A percentile compares a stretch with the other conserved stretches of the same genome.
Conservation (phyloP, 2,888 invertebrate genomes). For the Endomychus coccineus region DNA sequence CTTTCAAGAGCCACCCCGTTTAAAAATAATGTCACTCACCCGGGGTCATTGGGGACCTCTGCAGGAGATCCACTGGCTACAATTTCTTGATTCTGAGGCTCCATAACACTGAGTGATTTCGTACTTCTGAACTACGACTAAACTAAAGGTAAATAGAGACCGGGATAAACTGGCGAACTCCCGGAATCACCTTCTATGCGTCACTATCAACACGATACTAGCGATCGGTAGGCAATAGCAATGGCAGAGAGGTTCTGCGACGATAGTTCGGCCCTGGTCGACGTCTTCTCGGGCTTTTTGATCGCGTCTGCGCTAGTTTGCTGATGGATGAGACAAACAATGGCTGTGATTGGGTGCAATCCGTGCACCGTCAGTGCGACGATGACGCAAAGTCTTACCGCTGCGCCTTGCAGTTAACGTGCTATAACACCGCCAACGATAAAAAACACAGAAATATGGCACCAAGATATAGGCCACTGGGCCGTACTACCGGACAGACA, state of each 20-base stretch:
- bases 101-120: slow-evolving; percentile 47
- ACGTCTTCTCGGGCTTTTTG: slow-evolving; percentile 36
- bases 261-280: slow-evolving; percentile 37
- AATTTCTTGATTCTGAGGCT: slow-evolving; percentile 72
- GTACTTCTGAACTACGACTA: slow-evolving; percentile 51
- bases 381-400: slow-evolving; percentile 31
- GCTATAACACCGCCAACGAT: slow-evolving; percentile 19
- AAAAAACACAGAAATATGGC: slow-evolving; percentile 27
- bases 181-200: slow-evolving; percentile 55
- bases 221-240: slow-evolving; percentile 15
- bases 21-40: slow-evolving; percentile 52
- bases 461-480: slow-evolving; percentile 30
- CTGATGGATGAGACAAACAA: slow-evolving; percentile 40
- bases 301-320: slow-evolving; percentile 31
- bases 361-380: slow-evolving; percentile 42
- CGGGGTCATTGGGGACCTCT: slow-evolving; percentile 91
- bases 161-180: slow-evolving; percentile 53
- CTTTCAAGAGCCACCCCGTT: neutral
- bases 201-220: slow-evolving; percentile 65
- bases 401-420: slow-evolving; percentile 31
- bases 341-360: slow-evolving; percentile 45
- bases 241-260: slow-evolving; percentile 34
- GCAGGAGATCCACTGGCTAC: slow-evolving; percentile 71
- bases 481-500: slow-evolving; percentile 19
- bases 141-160: slow-evolving; percentile 46